Evolutionary conservation across 2,113 vertebrate genomes (phyloP).

Genomic region (Crocuta crocuta): DNA sequence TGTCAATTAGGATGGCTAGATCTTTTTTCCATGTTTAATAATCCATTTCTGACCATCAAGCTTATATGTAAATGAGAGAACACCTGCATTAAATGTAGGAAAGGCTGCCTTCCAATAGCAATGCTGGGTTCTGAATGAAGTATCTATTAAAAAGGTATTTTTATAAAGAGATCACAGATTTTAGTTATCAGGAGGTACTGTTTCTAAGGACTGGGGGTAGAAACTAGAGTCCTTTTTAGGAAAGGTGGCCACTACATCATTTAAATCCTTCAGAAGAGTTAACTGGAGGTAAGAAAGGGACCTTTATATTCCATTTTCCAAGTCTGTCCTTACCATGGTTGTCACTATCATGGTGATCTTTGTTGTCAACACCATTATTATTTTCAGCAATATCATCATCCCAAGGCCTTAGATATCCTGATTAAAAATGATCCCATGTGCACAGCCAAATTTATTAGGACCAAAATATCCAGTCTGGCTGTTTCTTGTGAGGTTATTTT

Average conservation of each 20-base stretch:
- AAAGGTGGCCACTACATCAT: background rate
- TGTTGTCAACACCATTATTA: background rate
- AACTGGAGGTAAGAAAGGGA: background rate
- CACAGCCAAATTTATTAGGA: background rate
- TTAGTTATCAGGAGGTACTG: background rate
- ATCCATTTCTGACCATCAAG: background rate
- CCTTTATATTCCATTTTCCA: background rate
- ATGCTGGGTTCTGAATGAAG: background rate
- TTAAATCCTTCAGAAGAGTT: background rate
- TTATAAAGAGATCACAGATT: background rate
- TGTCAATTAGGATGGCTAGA: background rate
- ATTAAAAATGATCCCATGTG: background rate
- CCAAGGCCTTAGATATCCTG: background rate
- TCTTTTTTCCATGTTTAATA: background rate
- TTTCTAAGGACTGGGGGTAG: background rate
- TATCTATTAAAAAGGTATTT: background rate
- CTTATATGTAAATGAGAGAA: background rate
- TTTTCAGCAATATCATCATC: background rate
- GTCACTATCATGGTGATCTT: background rate
- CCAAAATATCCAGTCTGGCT: background rate
- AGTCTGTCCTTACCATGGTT: background rate
- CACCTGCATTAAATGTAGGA: background rate
- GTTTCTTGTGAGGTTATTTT: constrained; percentile 46
- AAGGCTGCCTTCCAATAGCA: background rate
- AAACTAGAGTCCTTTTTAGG: background rate